These are phyloP conservation scores for Aptenodytes forsteri DNA, from an alignment of 2,113 vertebrate genomes.

Conservation along the genomic window DNA sequence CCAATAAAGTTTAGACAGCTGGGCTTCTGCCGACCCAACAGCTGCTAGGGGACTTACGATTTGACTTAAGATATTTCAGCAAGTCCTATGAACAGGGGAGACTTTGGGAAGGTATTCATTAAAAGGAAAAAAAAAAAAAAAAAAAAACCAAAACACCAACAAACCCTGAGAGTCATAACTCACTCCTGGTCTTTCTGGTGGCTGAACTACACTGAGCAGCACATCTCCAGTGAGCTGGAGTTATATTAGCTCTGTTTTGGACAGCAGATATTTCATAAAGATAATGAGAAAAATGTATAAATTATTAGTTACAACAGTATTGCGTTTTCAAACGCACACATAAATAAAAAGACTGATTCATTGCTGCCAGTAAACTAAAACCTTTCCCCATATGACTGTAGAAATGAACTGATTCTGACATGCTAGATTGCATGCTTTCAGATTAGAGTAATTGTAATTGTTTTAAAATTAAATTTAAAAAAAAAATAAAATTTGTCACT, in stretches of 20 bases:
- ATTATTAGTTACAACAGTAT: constrained; percentile 17
- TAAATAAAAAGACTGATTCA: not conserved
- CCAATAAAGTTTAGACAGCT: constrained; percentile 63
- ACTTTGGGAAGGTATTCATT: not conserved
- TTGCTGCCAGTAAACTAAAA: not conserved
- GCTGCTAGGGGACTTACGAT: constrained; percentile 44
- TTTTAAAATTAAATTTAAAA: not conserved
- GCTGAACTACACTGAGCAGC: not conserved
- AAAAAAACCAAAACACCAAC: not conserved
- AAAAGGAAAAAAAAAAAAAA: not conserved
- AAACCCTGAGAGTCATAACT: not conserved
- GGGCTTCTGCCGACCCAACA: constrained; percentile 42
- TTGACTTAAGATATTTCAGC: constrained; percentile 11
- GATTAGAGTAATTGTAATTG: not conserved
- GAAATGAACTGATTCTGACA: not conserved
- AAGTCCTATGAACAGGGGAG: not conserved
- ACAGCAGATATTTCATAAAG: constrained; percentile 44
- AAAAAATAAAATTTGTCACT: not conserved
- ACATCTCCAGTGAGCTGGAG: not conserved
- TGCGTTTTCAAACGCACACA: not conserved
- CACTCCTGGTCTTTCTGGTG: not conserved
- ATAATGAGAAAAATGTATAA: constrained; percentile 43
- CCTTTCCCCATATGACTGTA: not conserved
- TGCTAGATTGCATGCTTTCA: not conserved
- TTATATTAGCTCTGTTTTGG: constrained; percentile 8